phyloP scores from a whole-genome alignment of 2,797 vertebrate species.

The Morus bassanus region DNA sequence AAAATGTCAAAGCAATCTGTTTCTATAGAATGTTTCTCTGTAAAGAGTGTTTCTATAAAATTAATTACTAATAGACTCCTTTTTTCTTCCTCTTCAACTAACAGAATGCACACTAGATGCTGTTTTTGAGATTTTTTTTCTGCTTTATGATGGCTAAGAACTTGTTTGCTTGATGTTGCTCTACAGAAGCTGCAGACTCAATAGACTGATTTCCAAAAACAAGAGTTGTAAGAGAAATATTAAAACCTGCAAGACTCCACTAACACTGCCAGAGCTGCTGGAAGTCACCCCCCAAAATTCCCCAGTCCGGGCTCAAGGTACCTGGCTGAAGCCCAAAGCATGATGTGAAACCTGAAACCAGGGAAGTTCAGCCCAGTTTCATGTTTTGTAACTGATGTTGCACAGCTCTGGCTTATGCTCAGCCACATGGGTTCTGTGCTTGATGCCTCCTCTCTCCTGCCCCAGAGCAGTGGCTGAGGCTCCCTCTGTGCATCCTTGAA shows the following conservation, averaged over 20 bases:
- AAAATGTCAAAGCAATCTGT: not conserved
- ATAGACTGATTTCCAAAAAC: not conserved
- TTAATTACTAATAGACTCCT: not conserved
- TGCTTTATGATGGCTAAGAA: not conserved
- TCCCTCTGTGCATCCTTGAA: not conserved
- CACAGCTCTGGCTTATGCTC: not conserved
- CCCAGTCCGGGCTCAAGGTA: not conserved
- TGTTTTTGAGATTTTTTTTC: not conserved
- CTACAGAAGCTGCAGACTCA: not conserved
- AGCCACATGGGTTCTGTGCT: not conserved
- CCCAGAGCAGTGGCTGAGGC: not conserved
- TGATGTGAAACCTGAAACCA: constrained; percentile 15
- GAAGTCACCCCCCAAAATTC: not conserved
- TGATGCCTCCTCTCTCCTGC: not conserved
- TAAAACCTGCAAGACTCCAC: not conserved
- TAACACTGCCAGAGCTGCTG: not conserved
- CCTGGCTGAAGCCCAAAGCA: not conserved
- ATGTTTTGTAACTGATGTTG: constrained; percentile 36
- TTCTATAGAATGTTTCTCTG: not conserved
- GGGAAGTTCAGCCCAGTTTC: constrained; percentile 36
- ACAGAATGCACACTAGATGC: not conserved
- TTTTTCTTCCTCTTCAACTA: not conserved
- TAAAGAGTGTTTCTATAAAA: not conserved
- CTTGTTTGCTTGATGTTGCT: not conserved
- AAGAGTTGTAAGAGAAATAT: not conserved